Evolutionary conservation across 2,888 invertebrate species (phyloP).

Genomic region (Embidobia sp.): DNA sequence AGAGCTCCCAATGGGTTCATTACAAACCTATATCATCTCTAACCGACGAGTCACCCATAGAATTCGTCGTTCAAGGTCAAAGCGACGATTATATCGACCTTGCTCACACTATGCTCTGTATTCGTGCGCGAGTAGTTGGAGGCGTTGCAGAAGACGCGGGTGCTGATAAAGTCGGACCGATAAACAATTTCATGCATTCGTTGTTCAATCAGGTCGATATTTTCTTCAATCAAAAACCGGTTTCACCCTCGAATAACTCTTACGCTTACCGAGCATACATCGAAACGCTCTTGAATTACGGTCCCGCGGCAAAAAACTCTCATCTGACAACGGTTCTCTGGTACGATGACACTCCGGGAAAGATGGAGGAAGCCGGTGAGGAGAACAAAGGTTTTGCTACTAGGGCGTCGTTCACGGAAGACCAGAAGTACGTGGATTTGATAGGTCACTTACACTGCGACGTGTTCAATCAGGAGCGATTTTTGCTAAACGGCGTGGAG

Average conservation of each 20-base stretch:
- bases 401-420: not conserved
- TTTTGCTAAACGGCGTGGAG: conserved; percentile 67
- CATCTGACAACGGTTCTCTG: conserved; percentile 53
- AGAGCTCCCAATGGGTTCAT: conserved; percentile 64
- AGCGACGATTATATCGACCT: conserved; percentile 69
- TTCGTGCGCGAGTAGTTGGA: conserved; percentile 7
- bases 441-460: conserved; percentile 65
- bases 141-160: not conserved
- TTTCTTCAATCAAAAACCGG: conserved; percentile 68
- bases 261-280: conserved; percentile 69
- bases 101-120: conserved; percentile 64
- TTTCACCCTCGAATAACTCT: conserved; percentile 66
- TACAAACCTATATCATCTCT: conserved; percentile 68
- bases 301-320: conserved; percentile 53
- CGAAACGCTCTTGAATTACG: conserved; percentile 67
- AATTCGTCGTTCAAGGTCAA: conserved; percentile 67
- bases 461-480: conserved; percentile 66
- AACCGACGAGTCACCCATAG: conserved; percentile 66
- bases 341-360: not conserved
- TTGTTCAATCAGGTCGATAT: conserved; percentile 69
- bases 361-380: not conserved
- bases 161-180: not conserved
- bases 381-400: not conserved
- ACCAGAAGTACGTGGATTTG: conserved; percentile 5
- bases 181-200: conserved; percentile 11